Base-by-base conservation (phyloP, 2,888 invertebrate genomes). In the Thymelicus acteon region DNA sequence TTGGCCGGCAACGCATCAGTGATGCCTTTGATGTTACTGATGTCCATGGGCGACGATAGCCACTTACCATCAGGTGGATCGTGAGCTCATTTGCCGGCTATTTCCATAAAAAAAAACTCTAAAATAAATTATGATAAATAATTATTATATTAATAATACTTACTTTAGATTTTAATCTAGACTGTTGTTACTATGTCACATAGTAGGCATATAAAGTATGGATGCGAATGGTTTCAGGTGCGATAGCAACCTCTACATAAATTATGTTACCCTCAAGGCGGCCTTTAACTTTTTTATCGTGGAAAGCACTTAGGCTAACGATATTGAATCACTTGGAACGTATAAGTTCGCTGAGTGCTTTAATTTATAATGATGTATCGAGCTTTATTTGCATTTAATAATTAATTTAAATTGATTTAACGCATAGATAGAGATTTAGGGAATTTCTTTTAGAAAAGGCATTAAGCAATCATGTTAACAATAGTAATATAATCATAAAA, bases 251-350 rank as follows among this genome's bases (percentile, higher is more conserved):
- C 57, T 47, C 57, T 58, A 31, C 47, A 57, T 66, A 66, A 58
- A 52, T 47, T 66, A 47, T 47, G 52, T 68, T 54, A 61, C 68
- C 54, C 31, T 68, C 54, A 62, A 61, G 67, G 61, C 31, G 19
- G 61, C 61, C 62, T 37, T 19, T 19, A 62, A 68, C 44, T 62
- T 68, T 68, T 62, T 62, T 62, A 68, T 62, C 68, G 57, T 13
- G 47, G 19, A 62, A 68, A 68, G 68, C 62, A 62, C 62, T 68
- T 52, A 68, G 62, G 6, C 31, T 19, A 62, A 62, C 62, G 61
- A 62, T 57, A 68, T 62, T 57, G 61, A 68, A 62, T 68, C 68
- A 68, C 54, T 54, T 58, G 40, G 37, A 60, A 61, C 52, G 44
- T 57, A 39, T 40, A 68, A 68, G 24, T 47, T 68, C 7, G 31